Percentiles rank a stretch among this genome's conserved stretches.
phyloP scores from a whole-genome alignment of 1,140 invertebrate species.

The Drosophila pseudoananassae region DNA sequence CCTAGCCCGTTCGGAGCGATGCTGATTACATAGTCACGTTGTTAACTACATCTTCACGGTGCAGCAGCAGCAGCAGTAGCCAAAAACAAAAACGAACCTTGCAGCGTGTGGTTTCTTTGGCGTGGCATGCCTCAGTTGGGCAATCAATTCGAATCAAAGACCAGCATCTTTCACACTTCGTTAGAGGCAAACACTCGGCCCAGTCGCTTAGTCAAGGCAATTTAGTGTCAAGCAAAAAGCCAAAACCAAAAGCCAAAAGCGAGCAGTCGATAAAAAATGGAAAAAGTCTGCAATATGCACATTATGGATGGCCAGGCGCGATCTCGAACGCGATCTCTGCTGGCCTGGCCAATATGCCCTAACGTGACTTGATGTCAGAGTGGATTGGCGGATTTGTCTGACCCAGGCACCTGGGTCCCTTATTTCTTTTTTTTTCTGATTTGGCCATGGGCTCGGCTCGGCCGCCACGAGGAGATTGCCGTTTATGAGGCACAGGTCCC shows the following conservation, averaged over 20 bases:
- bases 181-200: slow-evolving; percentile 57
- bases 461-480: slow-evolving; percentile 54
- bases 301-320: slow-evolving; percentile 58
- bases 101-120: slow-evolving; percentile 64
- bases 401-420: slow-evolving; percentile 51
- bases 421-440: slow-evolving; percentile 27
- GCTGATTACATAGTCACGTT: slow-evolving; percentile 81
- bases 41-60: slow-evolving; percentile 81
- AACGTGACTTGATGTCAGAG: slow-evolving; percentile 57
- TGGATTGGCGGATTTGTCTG: slow-evolving; percentile 50
- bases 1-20: slow-evolving; percentile 57
- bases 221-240: slow-evolving; percentile 61
- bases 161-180: slow-evolving; percentile 80
- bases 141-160: slow-evolving; percentile 73
- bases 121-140: slow-evolving; percentile 64
- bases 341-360: slow-evolving; percentile 61
- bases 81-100: slow-evolving; percentile 39
- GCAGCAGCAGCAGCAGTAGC: slow-evolving; percentile 32
- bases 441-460: slow-evolving; percentile 42
- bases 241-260: slow-evolving; percentile 28
- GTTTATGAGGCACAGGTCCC: slow-evolving; percentile 55
- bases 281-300: slow-evolving; percentile 68
- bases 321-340: slow-evolving; percentile 43
- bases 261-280: slow-evolving; percentile 59
- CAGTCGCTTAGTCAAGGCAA: slow-evolving; percentile 58